Evolutionary conservation across 2,888 invertebrate species (phyloP), one percentile per base, ranked within the genome.

Genomic region (Drosophila conformis): DNA sequence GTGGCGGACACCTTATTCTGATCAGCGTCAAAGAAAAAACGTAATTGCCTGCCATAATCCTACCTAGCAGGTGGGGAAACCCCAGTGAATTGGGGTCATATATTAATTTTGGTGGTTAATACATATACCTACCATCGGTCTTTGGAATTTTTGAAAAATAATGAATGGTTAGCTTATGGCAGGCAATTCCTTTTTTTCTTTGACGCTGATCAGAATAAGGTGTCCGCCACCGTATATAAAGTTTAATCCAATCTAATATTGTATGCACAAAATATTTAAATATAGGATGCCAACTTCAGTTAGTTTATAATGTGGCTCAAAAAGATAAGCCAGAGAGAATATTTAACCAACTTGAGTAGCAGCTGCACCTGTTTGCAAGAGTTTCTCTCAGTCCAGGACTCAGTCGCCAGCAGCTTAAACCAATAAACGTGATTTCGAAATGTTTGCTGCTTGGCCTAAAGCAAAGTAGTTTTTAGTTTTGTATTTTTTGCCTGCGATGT

Each of bases 361-460:
- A 78, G 64, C 77, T 76, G 71, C 76, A 78, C 67, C 77, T 71
- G 67, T 49, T 80, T 35, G 52, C 11, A n/a, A 29, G 33, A 61
- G 46, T 51, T 57, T 29, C 21, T 25, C 29, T 21, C 18, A 13
- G 21, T 25, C 33, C 15, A 8, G 15, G 15, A 48, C 53, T 18
- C 40, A 29, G 35, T 71, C 54, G 70, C 67, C 40, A 35, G 29
- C 69, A 52, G 81, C 73, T 68, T 68, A 83, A 83, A 69, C 83
- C 82, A 86, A 83, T 86, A 87, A 83, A 82, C 77, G 59, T 77
- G 71, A 68, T 65, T 61, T 69, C 35, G 53, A 51, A 69, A 52
- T 65, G 71, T 51, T 59, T 69, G 64, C 61, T 58, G 53, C 59
- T 62, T 59, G 49, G 69, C 40, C 38, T 35, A 27, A 51, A 51